Conservation (phyloP, 2,113 vertebrate species). For the Australoheros scitulus region DNA sequence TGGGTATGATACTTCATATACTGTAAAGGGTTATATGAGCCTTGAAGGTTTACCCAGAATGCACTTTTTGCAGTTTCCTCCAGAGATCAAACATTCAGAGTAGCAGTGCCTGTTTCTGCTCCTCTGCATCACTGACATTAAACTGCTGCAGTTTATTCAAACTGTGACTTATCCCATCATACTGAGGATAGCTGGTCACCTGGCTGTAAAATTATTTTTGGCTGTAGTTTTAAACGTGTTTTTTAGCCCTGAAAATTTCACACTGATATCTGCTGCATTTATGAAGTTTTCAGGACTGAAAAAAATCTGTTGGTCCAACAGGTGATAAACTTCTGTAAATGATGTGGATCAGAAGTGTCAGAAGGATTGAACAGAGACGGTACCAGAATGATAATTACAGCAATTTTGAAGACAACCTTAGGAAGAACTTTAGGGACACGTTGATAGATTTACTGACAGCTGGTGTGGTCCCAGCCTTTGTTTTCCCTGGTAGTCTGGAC, state of each 20-base stretch:
- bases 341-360: not conserved
- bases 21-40: not conserved
- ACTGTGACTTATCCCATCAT: not conserved
- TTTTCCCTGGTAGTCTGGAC: not conserved
- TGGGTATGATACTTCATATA: not conserved
- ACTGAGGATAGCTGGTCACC: not conserved
- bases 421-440: not conserved
- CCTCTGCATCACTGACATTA: not conserved
- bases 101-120: not conserved
- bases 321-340: not conserved
- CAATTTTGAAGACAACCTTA: accelerated
- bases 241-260: not conserved
- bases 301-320: accelerated
- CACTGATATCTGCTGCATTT: not conserved
- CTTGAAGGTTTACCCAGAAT: not conserved
- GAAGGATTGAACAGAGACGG: not conserved
- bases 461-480: not conserved
- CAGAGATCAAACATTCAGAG: too few relatives aligned
- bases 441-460: not conserved
- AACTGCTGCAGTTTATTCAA: not conserved
- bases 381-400: not conserved
- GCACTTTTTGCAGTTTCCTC: not conserved
- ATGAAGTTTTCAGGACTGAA: too few relatives aligned
- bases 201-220: accelerated
- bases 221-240: not conserved